Percentiles rank a stretch among this genome's conserved stretches.
Conservation (phyloP, 2,797 vertebrate species). For the Clamator glandarius region DNA sequence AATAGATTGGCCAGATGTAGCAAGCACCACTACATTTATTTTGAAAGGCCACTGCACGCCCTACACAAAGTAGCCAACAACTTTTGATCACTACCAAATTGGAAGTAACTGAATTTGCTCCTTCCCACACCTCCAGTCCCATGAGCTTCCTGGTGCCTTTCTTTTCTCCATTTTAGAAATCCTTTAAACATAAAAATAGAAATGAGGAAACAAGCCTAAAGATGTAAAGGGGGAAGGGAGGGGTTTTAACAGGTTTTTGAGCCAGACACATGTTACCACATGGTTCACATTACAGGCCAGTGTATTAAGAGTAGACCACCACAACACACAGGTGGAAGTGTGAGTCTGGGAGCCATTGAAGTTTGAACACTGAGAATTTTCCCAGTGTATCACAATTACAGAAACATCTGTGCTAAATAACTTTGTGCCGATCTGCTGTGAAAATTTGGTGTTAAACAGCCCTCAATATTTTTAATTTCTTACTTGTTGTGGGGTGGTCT, state of each 20-base stretch:
- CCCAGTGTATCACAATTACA: conserved; percentile 82
- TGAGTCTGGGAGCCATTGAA: conserved; percentile 67
- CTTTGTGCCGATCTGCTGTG: conserved; percentile 66
- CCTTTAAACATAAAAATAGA: conserved; percentile 28
- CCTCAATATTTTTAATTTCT: conserved; percentile 72
- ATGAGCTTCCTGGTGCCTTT: neutral
- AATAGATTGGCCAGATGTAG: neutral
- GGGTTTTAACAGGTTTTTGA: conserved; percentile 39
- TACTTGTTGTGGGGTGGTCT: conserved; percentile 64
- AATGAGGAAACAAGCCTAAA: conserved; percentile 33
- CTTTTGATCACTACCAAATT: neutral
- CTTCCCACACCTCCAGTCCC: neutral
- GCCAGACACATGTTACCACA: conserved; percentile 65
- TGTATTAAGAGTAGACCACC: conserved; percentile 46
- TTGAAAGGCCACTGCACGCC: neutral
- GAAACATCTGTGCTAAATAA: conserved; percentile 80
- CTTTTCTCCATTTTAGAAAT: conserved; percentile 4
- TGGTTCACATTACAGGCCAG: conserved; percentile 73
- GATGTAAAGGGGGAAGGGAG: neutral
- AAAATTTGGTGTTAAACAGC: conserved; percentile 68
- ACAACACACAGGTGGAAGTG: conserved; percentile 75
- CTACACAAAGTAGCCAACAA: neutral
- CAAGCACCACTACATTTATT: neutral
- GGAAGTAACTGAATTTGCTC: neutral
- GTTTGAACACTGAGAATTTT: conserved; percentile 70